Percentiles rank a stretch among this genome's conserved stretches.
Conservation (phyloP, 2,888 invertebrate genomes). For the Meiosimyza platycephala region DNA sequence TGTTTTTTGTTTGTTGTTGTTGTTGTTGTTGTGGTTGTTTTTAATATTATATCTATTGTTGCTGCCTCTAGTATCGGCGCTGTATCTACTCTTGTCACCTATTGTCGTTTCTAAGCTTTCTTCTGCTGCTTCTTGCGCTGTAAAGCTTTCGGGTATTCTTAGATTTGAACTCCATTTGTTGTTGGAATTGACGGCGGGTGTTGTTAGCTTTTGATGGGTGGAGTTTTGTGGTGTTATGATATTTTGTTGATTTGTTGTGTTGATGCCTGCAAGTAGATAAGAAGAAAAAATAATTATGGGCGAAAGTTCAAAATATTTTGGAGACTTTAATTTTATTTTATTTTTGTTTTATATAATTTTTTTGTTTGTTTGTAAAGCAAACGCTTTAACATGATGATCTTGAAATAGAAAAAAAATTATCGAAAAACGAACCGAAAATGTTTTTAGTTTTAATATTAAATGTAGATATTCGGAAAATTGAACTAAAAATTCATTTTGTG, state of each 20-base stretch:
- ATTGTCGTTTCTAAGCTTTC: constrained; percentile 26
- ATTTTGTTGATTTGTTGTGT: constrained; percentile 61
- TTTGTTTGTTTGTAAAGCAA: not conserved
- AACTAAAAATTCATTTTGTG: too few species aligned
- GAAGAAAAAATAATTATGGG: constrained; percentile 15
- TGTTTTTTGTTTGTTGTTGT: constrained; percentile 40
- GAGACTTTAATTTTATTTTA: not conserved
- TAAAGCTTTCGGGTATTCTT: constrained; percentile 38
- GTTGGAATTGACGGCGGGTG: constrained; percentile 50
- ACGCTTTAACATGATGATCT: not conserved
- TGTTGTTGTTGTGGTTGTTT: constrained; percentile 19
- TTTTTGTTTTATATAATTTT: too few species aligned
- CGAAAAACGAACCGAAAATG: not conserved
- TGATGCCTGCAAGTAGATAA: constrained; percentile 55
- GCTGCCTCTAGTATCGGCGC: not conserved
- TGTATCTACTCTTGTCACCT: constrained; percentile 54
- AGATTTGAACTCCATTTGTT: constrained; percentile 3
- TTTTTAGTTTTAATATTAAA: too few species aligned
- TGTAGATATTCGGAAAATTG: too few species aligned
- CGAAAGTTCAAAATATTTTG: too few species aligned
- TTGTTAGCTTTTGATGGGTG: constrained; percentile 47
- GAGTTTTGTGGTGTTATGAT: constrained; percentile 50
- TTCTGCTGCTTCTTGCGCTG: constrained; percentile 26
- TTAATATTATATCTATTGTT: not conserved
- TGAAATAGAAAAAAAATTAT: not conserved